Conservation (phyloP, 2,888 invertebrate species). For the Pinctada fucata region DNA sequence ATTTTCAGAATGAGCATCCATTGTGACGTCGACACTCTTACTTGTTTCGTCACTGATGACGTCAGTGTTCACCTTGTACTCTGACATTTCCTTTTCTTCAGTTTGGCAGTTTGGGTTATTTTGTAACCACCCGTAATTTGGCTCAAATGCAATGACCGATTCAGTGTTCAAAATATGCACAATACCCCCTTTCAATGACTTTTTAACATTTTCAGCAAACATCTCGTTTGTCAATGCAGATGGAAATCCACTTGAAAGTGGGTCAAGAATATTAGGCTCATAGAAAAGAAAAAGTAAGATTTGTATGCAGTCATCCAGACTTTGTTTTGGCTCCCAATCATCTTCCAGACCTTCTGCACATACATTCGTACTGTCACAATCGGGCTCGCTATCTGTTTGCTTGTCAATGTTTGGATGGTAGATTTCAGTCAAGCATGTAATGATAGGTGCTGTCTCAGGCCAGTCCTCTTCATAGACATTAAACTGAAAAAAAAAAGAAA, state of each 20-base stretch:
- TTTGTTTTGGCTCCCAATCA: slow-evolving; percentile 59
- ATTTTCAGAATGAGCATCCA: no score
- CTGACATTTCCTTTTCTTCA: no score
- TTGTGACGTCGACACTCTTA: no score
- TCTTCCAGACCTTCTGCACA: slow-evolving; percentile 65
- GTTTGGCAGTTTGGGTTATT: not conserved
- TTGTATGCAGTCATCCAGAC: slow-evolving; percentile 63
- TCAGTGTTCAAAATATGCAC: slow-evolving; percentile 22
- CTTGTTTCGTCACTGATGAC: no score
- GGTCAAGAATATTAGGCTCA: slow-evolving; percentile 66
- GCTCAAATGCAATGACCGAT: slow-evolving; percentile 12
- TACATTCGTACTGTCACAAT: slow-evolving; percentile 46
- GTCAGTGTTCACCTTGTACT: no score
- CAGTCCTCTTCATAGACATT: slow-evolving; percentile 91
- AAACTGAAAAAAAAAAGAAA: slow-evolving; percentile 88
- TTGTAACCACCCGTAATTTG: not conserved
- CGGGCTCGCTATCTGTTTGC: not conserved
- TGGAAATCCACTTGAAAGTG: slow-evolving; percentile 57
- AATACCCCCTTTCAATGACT: slow-evolving; percentile 55
- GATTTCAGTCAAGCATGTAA: slow-evolving; percentile 95
- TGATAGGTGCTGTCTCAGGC: slow-evolving; percentile 96
- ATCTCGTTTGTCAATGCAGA: slow-evolving; percentile 34
- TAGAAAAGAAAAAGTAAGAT: slow-evolving; percentile 68
- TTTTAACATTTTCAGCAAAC: slow-evolving; percentile 55
- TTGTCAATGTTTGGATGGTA: slow-evolving; percentile 97